phyloP scores from a whole-genome alignment of 2,113 vertebrate genomes.

The human (Homo sapiens) region DNA sequence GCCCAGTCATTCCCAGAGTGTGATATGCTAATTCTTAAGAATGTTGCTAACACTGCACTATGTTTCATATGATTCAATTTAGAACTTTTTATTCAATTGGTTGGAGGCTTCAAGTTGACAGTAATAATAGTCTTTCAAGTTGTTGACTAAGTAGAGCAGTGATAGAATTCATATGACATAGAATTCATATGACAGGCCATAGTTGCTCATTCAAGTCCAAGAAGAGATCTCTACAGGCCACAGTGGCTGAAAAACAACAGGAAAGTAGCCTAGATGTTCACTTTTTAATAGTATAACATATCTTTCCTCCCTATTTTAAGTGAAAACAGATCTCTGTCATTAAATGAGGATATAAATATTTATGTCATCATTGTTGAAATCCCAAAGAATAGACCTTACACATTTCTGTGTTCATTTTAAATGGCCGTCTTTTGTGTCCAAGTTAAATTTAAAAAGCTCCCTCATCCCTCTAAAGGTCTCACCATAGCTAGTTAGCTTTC shows the following conservation, averaged over 20 bases:
- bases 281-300: constrained; percentile 5
- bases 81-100: constrained; percentile 52
- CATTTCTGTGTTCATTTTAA: not conserved
- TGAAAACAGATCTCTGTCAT: not conserved
- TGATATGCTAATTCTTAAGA: constrained; percentile 61
- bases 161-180: constrained; percentile 48
- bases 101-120: constrained; percentile 58
- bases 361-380: constrained; percentile 30
- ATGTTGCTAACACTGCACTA: constrained; percentile 47
- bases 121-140: constrained; percentile 46
- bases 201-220: constrained; percentile 51
- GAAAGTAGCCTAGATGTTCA: constrained; percentile 8
- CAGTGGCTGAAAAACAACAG: constrained; percentile 46
- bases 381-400: not conserved
- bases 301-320: constrained; percentile 58
- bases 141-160: constrained; percentile 55
- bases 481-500: not conserved
- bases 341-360: constrained; percentile 52
- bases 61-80: constrained; percentile 47
- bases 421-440: not conserved
- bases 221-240: not conserved
- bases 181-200: constrained; percentile 40
- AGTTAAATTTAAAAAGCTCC: constrained; percentile 26
- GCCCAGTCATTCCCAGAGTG: not conserved
- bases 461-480: not conserved